These are phyloP conservation scores for Lamprotornis superbus DNA, from an alignment of 2,113 vertebrate genomes.

Conservation along the genomic window DNA sequence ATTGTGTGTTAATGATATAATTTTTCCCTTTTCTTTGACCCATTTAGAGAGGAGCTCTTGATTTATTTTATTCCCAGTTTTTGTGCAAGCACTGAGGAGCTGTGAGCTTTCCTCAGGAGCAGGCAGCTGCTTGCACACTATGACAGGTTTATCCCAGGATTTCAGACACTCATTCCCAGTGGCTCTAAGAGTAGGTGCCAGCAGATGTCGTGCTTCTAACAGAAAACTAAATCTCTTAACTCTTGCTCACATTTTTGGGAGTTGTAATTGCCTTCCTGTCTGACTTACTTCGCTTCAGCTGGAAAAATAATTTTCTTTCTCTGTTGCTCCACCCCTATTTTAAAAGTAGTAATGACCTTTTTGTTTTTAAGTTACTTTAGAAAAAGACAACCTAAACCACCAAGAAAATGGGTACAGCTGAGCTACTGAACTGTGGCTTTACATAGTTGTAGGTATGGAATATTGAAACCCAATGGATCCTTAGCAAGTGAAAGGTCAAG, in stretches of 20 bases:
- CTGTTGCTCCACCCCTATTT: background rate
- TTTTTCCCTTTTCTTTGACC: background rate
- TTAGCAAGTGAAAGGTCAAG: background rate
- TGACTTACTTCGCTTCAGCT: background rate
- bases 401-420: background rate
- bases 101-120: background rate
- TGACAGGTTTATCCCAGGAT: background rate
- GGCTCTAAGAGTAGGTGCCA: background rate
- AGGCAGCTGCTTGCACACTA: background rate
- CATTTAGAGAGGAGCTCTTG: background rate
- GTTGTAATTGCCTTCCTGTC: background rate
- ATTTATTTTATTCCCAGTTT: background rate
- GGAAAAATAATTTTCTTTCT: background rate
- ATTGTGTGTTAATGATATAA: background rate
- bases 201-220: conserved; percentile 24
- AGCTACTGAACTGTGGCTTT: background rate
- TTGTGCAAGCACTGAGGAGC: background rate
- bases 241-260: background rate
- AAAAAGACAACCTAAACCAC: background rate
- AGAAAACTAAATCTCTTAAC: background rate
- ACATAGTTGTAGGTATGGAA: background rate
- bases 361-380: background rate
- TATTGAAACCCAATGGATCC: background rate
- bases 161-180: background rate
- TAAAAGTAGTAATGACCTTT: background rate